Percentiles rank a stretch among this genome's conserved stretches.
Evolutionary conservation across 2,888 invertebrate species (phyloP).

Genomic region (Campoplex nolae): DNA sequence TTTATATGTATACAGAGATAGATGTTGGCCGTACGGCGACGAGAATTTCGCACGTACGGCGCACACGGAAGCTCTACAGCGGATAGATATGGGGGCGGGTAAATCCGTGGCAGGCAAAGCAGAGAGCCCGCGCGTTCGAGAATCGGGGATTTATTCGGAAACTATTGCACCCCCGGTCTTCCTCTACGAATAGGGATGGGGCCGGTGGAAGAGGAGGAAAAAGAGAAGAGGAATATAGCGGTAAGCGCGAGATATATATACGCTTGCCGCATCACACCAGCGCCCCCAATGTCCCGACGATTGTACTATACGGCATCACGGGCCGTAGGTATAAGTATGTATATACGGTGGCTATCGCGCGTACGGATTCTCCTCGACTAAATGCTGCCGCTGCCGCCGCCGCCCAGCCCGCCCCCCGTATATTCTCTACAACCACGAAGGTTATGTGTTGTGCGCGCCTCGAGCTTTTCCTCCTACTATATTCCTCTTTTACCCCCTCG

Average conservation of each 20-base stretch:
- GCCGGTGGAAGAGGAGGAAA: slow-evolving; percentile 68
- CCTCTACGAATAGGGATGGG: slow-evolving; percentile 37
- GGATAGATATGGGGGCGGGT: slow-evolving; percentile 77
- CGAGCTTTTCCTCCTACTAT: slow-evolving; percentile 54
- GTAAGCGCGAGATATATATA: slow-evolving; percentile 35
- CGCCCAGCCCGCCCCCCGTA: slow-evolving; percentile 4
- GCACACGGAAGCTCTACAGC: slow-evolving; percentile 54
- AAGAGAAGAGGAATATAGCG: slow-evolving; percentile 31
- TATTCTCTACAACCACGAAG: slow-evolving; percentile 34
- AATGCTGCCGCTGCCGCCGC: slow-evolving; percentile 58
- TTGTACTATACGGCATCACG: slow-evolving; percentile 31
- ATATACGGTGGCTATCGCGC: slow-evolving; percentile 56
- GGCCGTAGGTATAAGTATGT: slow-evolving; percentile 4
- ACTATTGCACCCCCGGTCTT: slow-evolving; percentile 78
- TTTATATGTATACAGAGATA: slow-evolving; percentile 4
- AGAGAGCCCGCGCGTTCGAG: slow-evolving; percentile 80
- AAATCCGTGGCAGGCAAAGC: slow-evolving; percentile 81
- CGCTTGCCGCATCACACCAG: background rate
- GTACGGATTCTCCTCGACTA: slow-evolving; percentile 59
- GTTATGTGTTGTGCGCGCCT: slow-evolving; percentile 41
- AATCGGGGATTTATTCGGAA: slow-evolving; percentile 84
- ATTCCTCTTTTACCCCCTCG: slow-evolving; percentile 42
- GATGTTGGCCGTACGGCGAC: background rate
- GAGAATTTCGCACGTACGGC: slow-evolving; percentile 38
- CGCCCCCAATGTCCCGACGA: slow-evolving; percentile 27